Evolutionary conservation across 1,140 invertebrate genomes (phyloP).

Genomic region (Lepidurus couesii): DNA sequence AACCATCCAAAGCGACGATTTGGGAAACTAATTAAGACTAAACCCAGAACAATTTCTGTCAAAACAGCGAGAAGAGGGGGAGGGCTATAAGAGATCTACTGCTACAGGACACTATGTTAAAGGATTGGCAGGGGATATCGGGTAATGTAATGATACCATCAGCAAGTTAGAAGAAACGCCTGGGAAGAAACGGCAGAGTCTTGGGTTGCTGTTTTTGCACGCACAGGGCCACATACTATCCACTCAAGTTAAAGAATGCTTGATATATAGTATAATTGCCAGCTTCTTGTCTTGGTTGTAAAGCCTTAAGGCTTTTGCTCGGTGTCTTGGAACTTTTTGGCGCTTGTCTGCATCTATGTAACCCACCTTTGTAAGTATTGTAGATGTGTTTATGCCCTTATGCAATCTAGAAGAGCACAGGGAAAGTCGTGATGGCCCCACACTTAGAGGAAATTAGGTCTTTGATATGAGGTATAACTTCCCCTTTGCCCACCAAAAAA

Average conservation of each 20-base stretch:
- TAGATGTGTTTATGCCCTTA: constrained; percentile 1
- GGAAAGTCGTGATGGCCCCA: constrained; percentile 6
- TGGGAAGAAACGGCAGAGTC: background rate
- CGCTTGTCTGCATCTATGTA: background rate
- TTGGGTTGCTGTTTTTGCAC: background rate
- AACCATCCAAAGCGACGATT: too few species aligned
- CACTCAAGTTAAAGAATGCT: background rate
- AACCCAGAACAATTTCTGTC: too few species aligned
- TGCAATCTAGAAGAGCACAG: background rate
- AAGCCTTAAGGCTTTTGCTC: background rate
- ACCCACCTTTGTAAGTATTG: constrained; percentile 11
- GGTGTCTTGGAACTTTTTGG: background rate
- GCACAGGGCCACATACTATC: background rate
- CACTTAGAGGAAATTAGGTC: constrained; percentile 19
- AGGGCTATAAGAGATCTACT: too few species aligned
- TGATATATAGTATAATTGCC: constrained; percentile 20
- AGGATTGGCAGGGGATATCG: background rate
- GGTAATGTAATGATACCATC: constrained; percentile 2
- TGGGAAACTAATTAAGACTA: too few species aligned
- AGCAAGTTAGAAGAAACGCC: background rate
- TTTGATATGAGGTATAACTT: constrained; percentile 15
- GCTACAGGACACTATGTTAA: too few species aligned
- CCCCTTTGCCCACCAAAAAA: background rate
- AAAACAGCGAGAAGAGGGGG: too few species aligned
- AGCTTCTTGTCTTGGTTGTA: constrained; percentile 14